phyloP scores from a whole-genome alignment of 2,797 vertebrate genomes.

The Malurus leucopterus region DNA sequence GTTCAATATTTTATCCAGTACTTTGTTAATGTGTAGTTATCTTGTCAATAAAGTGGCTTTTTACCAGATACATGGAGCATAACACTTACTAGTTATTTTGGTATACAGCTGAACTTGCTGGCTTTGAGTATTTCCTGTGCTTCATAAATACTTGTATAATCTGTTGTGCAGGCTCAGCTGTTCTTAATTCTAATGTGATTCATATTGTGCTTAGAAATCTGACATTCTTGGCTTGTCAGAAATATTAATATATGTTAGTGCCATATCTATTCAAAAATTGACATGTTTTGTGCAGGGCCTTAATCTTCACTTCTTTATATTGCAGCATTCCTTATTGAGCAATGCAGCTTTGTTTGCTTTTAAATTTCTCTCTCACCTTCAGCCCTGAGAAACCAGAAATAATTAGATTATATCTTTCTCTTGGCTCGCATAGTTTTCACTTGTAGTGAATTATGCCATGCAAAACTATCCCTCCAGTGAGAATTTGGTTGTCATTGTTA shows the following conservation, averaged over 20 bases:
- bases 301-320: conserved; percentile 39
- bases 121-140: conserved; percentile 47
- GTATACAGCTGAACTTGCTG: conserved; percentile 24
- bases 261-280: conserved; percentile 34
- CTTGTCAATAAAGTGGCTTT: conserved; percentile 4
- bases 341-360: conserved; percentile 43
- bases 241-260: conserved; percentile 29
- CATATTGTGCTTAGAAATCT: conserved; percentile 49
- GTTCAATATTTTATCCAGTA: not conserved
- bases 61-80: not conserved
- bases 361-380: conserved; percentile 32
- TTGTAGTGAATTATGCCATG: conserved; percentile 49
- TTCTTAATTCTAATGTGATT: conserved; percentile 56
- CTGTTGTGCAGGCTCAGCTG: conserved; percentile 59
- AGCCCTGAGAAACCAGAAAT: conserved; percentile 30
- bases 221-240: conserved; percentile 56
- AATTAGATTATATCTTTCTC: conserved; percentile 44
- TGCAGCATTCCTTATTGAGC: conserved; percentile 26
- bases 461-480: conserved; percentile 37
- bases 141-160: conserved; percentile 41
- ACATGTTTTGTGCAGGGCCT: conserved; percentile 26
- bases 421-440: conserved; percentile 18
- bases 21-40: not conserved
- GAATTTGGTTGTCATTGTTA: conserved; percentile 42
- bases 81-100: not conserved